phyloP scores from a whole-genome alignment of 2,113 vertebrate species.

The Eptesicus fuscus region DNA sequence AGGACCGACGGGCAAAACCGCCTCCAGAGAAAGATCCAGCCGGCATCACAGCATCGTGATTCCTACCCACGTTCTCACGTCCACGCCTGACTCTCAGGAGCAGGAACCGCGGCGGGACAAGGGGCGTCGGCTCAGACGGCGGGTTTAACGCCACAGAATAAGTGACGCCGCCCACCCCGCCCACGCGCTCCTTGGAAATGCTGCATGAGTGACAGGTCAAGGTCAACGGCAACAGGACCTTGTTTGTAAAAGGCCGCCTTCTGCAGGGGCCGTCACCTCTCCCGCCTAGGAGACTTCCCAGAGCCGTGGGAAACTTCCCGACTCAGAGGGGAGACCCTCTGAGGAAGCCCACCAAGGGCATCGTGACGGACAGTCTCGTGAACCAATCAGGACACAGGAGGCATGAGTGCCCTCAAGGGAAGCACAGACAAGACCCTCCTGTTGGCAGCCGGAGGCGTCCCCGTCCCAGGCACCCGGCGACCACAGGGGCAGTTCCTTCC shows the following conservation, averaged over 20 bases:
- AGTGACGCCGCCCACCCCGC: neutral
- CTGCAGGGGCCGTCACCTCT: neutral
- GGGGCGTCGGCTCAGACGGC: neutral
- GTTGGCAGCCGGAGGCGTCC: neutral
- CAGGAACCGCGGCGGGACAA: neutral
- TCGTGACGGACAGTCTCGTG: neutral
- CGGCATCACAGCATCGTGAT: neutral
- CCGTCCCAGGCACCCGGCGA: constrained; percentile 9
- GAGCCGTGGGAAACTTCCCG: neutral
- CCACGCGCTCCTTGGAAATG: neutral
- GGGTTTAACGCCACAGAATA: neutral
- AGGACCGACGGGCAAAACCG: neutral
- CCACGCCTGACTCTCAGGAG: neutral
- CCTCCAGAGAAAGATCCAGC: neutral
- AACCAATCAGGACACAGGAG: neutral
- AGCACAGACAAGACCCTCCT: neutral
- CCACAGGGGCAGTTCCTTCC: neutral
- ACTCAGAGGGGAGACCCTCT: neutral
- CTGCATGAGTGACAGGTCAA: neutral
- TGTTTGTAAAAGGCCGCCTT: neutral
- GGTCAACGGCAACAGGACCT: neutral
- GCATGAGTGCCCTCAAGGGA: neutral
- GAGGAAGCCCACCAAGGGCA: neutral
- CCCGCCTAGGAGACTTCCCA: neutral
- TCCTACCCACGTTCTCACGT: neutral